Percentiles rank a stretch among this genome's conserved stretches.
These are phyloP conservation scores for Barypeithes pellucidus DNA, from an alignment of 2,888 invertebrate species.

Conservation along the genomic window DNA sequence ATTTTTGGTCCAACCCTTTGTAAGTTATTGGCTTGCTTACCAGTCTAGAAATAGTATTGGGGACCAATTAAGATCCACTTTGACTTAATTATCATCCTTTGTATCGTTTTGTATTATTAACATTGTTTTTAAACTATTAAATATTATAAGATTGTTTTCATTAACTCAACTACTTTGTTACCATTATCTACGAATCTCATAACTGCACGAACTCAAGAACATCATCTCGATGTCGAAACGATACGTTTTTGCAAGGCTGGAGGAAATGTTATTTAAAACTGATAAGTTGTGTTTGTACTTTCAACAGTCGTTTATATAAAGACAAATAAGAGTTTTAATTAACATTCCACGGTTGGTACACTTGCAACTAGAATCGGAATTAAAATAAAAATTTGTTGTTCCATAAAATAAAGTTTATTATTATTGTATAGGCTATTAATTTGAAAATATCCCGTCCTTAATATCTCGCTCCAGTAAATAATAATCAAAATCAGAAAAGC, in stretches of 20 bases:
- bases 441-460: too few species aligned
- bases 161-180: slow-evolving; percentile 8
- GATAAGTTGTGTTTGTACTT: slow-evolving; percentile 38
- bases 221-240: slow-evolving; percentile 35
- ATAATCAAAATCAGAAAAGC: too few species aligned
- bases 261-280: slow-evolving; percentile 41
- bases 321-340: slow-evolving; percentile 20
- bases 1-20: too few species aligned
- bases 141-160: slow-evolving; percentile 4
- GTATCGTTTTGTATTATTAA: slow-evolving; percentile 4
- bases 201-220: slow-evolving; percentile 24
- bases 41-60: too few species aligned
- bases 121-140: background rate
- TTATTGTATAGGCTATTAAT: too few species aligned
- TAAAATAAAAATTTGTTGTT: too few species aligned
- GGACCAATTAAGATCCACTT: too few species aligned
- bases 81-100: background rate
- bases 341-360: slow-evolving; percentile 17
- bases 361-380: background rate
- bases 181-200: slow-evolving; percentile 16
- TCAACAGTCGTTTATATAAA: slow-evolving; percentile 28
- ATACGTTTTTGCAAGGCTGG: slow-evolving; percentile 29
- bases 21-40: too few species aligned
- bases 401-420: too few species aligned
- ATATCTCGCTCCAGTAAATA: too few species aligned